Conservation (phyloP, 2,797 vertebrate genomes). For the Iguana delicatissima region DNA sequence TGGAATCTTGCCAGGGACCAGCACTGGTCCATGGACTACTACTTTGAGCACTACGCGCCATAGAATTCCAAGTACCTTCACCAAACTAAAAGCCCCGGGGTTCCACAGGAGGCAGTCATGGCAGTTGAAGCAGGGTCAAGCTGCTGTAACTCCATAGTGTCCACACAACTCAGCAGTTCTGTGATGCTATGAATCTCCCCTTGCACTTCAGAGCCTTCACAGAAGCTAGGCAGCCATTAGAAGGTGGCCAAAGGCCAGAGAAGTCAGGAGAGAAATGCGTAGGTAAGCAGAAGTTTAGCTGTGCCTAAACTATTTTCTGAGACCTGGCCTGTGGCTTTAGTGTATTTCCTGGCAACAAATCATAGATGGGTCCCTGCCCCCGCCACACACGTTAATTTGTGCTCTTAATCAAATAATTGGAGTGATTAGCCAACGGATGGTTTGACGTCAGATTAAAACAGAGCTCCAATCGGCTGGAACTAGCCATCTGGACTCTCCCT, state of each 20-base stretch:
- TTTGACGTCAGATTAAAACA: constrained; percentile 37
- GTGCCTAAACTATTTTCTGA: background rate
- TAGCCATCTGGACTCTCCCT: constrained; percentile 17
- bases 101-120: too few species aligned
- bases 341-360: background rate
- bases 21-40: too few species aligned
- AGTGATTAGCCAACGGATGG: constrained; percentile 27
- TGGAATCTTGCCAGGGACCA: too few species aligned
- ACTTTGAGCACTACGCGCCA: too few species aligned
- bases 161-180: background rate
- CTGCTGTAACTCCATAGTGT: too few species aligned
- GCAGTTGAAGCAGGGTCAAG: too few species aligned
- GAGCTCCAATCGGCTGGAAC: constrained; percentile 18
- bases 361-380: background rate
- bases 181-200: background rate
- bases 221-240: background rate
- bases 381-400: background rate
- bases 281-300: background rate
- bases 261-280: background rate
- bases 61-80: too few species aligned
- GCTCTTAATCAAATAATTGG: constrained; percentile 42
- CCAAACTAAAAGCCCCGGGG: too few species aligned
- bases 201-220: background rate
- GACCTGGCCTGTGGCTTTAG: background rate
- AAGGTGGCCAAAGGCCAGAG: background rate